These are phyloP conservation scores for Notoglanidium macrostoma DNA, from an alignment of 2,797 vertebrate species.

Conservation along the genomic window DNA sequence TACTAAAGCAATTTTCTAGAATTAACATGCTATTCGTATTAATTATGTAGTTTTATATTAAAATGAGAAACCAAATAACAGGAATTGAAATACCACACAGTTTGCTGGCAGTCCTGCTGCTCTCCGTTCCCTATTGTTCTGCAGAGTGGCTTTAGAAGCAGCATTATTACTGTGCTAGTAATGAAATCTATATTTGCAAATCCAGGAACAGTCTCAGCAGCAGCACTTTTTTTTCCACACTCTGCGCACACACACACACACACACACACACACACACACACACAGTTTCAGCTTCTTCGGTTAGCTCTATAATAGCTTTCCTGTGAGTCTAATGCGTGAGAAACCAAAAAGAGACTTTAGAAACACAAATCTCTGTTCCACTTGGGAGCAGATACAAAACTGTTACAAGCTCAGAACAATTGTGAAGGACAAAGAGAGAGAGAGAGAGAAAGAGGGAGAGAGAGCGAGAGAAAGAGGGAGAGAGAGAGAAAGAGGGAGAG, in stretches of 20 bases:
- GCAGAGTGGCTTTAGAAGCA: background rate
- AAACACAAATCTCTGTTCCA: background rate
- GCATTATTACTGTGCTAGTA: background rate
- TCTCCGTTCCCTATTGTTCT: background rate
- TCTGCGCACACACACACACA: background rate
- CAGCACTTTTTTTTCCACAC: background rate
- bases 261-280: background rate
- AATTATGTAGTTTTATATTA: background rate
- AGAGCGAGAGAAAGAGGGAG: background rate
- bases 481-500: background rate
- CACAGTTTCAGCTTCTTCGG: background rate
- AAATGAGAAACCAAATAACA: background rate
- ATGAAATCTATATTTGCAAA: slow-evolving; percentile 18
- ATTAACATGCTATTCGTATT: background rate
- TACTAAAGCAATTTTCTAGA: background rate
- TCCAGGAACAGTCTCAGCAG: background rate
- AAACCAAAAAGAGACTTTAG: background rate
- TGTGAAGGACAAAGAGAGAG: background rate
- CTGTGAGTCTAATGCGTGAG: background rate
- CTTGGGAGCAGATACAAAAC: slow-evolving; percentile 1
- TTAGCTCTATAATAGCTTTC: background rate
- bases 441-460: background rate
- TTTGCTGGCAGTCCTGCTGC: background rate
- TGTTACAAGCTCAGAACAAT: background rate
- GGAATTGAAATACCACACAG: background rate